These are phyloP conservation scores for Anolis apletophallus DNA, from an alignment of 2,797 vertebrate species.

Conservation along the genomic window DNA sequence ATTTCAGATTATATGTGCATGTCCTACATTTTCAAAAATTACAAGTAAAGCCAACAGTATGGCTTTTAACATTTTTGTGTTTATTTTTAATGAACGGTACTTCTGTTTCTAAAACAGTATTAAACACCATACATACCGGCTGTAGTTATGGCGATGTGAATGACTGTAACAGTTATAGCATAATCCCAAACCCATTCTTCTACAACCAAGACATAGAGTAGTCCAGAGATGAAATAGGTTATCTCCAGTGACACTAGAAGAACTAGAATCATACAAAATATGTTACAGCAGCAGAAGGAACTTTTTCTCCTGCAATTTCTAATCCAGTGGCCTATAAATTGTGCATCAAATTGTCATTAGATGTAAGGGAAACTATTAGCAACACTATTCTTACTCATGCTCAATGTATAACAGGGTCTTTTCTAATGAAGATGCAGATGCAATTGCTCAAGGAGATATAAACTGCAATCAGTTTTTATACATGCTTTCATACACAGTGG, in stretches of 20 bases:
- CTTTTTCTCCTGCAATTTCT: neutral
- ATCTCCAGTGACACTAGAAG: conserved; percentile 88
- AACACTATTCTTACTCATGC: neutral
- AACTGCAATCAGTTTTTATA: neutral
- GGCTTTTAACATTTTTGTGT: neutral
- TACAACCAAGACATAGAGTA: conserved; percentile 88
- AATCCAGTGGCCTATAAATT: neutral
- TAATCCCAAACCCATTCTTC: conserved; percentile 95
- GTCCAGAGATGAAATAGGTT: conserved; percentile 85
- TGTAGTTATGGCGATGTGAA: conserved; percentile 86
- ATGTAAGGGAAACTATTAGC: too few species aligned
- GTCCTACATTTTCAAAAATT: neutral
- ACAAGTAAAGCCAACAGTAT: neutral
- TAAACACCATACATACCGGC: conserved; percentile 73
- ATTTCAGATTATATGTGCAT: neutral
- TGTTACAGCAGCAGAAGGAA: neutral
- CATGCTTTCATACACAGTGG: neutral
- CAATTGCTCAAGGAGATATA: neutral
- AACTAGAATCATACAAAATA: conserved; percentile 74
- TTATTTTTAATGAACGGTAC: neutral
- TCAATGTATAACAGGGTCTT: neutral
- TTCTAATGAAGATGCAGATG: neutral
- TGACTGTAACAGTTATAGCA: conserved; percentile 87
- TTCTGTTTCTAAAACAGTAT: neutral
- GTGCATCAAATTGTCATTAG: neutral